Evolutionary conservation across 2,888 invertebrate species (phyloP), one percentile per base, ranked within the genome.

Genomic region (Disparrhopalites patrizii): DNA sequence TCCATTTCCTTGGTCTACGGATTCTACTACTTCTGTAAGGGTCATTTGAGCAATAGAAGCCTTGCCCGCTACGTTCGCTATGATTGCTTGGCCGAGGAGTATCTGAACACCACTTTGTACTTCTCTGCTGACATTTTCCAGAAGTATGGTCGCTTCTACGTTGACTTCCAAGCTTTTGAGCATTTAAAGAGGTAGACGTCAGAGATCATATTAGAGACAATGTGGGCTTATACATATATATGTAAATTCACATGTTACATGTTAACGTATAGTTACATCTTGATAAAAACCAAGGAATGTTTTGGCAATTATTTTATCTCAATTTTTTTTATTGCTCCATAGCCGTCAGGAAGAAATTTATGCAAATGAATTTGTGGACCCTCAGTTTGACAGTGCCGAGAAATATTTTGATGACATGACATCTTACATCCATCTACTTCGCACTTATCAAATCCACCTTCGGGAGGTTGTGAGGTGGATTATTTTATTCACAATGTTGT

Each of bases 1-100:
- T 79, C 79, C 36, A 78, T 81, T 23, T 79, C 81, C 40, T 77
- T 80, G 68, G 79, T 81, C 20, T 79, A 80, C 62, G 81, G 81
- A 0, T 76, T 80, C 31, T 77, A 79, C 73, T 81, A 79, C 73
- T 81, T 78, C 71, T 79, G 79, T 30, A 77, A 76, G 31, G 79
- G 79, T 2, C 78, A 77, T 28, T 77, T 31, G 54, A 55, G 31
- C 79, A 70, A 77, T 78, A 54, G 75, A 77, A 52, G 81, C 78
- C 74, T 65, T 33, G 51, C 62, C 20, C 52, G 55, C 25, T 66
- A 54, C 31, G 78, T 79, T 52, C 77, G 77, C 76, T 66, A 79
- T 69, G 78, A 80, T 65, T 78, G 80, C 25, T 76, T 80, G 18
- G 81, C 79, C 31, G 76, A 77, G 36, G 80, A 81, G 64, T 80